Evolutionary conservation across 2,888 invertebrate species (phyloP), one percentile per base, ranked within the genome.

Genomic region (Reticulitermes lucifugus): DNA sequence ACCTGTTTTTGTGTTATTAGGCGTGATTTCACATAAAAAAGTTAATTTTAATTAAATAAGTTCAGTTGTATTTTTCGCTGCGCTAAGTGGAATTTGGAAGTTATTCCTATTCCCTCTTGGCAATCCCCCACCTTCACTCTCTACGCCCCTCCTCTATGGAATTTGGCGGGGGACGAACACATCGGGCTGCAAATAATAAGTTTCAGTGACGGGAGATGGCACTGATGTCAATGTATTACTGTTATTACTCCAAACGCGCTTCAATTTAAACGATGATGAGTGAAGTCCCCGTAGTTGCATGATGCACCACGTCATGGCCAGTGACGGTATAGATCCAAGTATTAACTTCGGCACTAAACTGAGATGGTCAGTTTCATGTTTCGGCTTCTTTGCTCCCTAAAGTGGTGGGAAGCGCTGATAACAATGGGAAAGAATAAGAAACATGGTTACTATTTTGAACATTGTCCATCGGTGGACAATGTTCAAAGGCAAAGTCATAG

Each of bases 201-300:
- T 51, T 46, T 65, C 6, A 70, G 59, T 2, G 46, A 80, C 80
- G 73, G 22, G 73, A 84, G 84, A 84, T 84, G 84, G 84, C 84
- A 84, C 43, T 60, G 46, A 25, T 59, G 65, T 65, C 65, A 65
- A 65, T 6, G n/a, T 65, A 65, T 12, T n/a, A 12, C 12, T 60
- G 14, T n/a, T 4, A 1, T 10, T 5, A 65, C 14, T 25, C 0
- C 18, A 55, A 1, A 55, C 7, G 65, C 65, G 65, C 25, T 14
- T 1, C 12, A 65, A 25, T 65, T 65, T 65, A n/a, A 65, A 65
- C 12, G 65, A n/a, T 18, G 55, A 55, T 14, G 18, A 55, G 55
- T 55, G 35, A 35, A 35, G 35, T 35, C 35, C 35, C 35, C 35
- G 35, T 35, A 4, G 3, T 35, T 35, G 35, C 35, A 35, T 35